Evolutionary conservation across 2,797 vertebrate species (phyloP), one percentile per base, ranked within the genome.

Genomic region (Podarcis siculus): DNA sequence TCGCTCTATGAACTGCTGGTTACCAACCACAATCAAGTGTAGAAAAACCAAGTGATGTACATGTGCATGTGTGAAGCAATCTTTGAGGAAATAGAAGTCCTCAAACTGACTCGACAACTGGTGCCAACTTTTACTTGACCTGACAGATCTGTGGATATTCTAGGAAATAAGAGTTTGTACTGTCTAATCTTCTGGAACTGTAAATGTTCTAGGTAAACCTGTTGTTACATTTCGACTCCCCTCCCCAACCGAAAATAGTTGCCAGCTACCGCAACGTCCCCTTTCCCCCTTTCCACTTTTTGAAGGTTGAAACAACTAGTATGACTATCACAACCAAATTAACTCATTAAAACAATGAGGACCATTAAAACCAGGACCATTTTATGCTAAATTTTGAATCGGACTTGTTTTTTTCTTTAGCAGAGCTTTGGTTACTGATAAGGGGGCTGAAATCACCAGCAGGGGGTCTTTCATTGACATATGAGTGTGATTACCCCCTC

Each of bases 151-250:
- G 49, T 55, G 49, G 49, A 55, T 55, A 55, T 55, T 55, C 49
- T 55, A 55, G 49, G 13, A 55, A 55, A 55, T 15, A 55, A 55
- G 49, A 4, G 49, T 55, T 55, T 55, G 49, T 55, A 55, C 49
- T 55, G 49, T 55, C 49, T 55, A 15, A 55, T 55, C 49, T 55
- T 55, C 49, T 15, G 49, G 12, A 49, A 49, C 49, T 49, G 49
- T 55, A 55, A 55, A 55, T 55, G 49, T 15, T 55, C 49, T 55
- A 55, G 49, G 49, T 15, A 55, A 55, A 55, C 67, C 5, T 73
- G 4, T 7, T 90, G 21, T 87, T 91, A 87, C 89, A 89, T 87
- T 90, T 88, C 85, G 79, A 80, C 49, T 83, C 94, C 88, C 88
- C 86, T 92, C 85, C 87, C 85, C 92, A 32, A 88, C 89, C 89